phyloP scores from a whole-genome alignment of 1,140 invertebrate species.

The Brachionus sp. region DNA sequence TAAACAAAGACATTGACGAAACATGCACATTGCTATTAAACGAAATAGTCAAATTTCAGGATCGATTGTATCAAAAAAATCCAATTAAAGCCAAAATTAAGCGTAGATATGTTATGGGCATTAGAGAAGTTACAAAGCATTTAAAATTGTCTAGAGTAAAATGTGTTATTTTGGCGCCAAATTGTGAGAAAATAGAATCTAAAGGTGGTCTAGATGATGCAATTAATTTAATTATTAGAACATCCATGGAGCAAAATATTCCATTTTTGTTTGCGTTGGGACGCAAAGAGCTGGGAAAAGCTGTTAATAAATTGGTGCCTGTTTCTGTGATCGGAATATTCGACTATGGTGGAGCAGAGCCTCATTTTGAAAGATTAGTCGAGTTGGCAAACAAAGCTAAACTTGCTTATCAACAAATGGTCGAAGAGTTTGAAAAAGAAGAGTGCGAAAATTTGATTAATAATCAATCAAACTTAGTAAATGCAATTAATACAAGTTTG shows the following conservation, averaged over 20 bases:
- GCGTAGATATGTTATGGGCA: constrained; percentile 63
- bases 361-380: neutral
- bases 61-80: constrained; percentile 64
- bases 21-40: constrained; percentile 59
- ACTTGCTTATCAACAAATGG: constrained; percentile 26
- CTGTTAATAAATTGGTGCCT: constrained; percentile 62
- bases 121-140: constrained; percentile 64
- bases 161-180: constrained; percentile 65
- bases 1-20: constrained; percentile 59
- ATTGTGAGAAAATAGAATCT: constrained; percentile 61
- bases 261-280: constrained; percentile 63
- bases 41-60: constrained; percentile 65
- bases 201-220: constrained; percentile 62
- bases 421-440: constrained; percentile 32
- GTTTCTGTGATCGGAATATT: constrained; percentile 64
- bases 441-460: constrained; percentile 5
- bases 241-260: constrained; percentile 60
- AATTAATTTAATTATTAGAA: constrained; percentile 58
- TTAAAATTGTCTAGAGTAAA: constrained; percentile 64
- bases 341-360: constrained; percentile 64
- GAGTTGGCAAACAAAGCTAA: constrained; percentile 25
- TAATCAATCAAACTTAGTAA: neutral
- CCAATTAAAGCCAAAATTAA: constrained; percentile 64
- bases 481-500: neutral
- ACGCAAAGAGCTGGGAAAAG: constrained; percentile 61